Evolutionary conservation across 2,113 vertebrate species (phyloP).

Genomic region (Rhea americana): DNA sequence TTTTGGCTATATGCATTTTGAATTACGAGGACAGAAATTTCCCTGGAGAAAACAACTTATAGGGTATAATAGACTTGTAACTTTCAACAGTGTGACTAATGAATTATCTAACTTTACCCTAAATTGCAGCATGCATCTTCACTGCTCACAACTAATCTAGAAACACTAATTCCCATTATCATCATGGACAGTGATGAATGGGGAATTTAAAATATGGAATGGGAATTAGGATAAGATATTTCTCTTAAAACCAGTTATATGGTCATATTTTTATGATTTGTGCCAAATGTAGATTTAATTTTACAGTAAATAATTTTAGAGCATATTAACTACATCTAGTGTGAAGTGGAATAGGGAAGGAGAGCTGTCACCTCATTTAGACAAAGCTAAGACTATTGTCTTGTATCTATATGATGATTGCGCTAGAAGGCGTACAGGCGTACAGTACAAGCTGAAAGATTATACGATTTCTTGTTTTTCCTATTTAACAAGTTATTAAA

Average conservation of each 20-base stretch:
- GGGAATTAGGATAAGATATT: neutral
- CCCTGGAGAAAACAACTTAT: constrained; percentile 5
- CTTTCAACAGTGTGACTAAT: constrained; percentile 16
- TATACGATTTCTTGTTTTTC: neutral
- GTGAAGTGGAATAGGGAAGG: neutral
- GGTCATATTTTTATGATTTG: neutral
- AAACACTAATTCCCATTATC: constrained; percentile 17
- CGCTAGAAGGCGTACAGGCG: neutral
- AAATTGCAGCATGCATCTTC: neutral
- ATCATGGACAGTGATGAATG: neutral
- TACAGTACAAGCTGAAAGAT: neutral
- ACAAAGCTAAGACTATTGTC: fast-evolving
- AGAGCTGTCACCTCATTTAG: neutral
- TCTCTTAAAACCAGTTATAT: neutral
- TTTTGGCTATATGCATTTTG: neutral
- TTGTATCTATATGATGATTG: fast-evolving
- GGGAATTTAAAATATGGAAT: neutral
- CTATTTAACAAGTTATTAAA: neutral
- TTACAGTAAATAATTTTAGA: neutral
- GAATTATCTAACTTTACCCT: constrained; percentile 31
- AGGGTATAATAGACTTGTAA: constrained; percentile 5
- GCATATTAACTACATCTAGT: neutral
- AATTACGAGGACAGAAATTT: neutral
- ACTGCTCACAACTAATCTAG: constrained; percentile 5
- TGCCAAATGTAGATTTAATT: neutral